These are phyloP conservation scores for Dyspetes luteomarginatus DNA, from an alignment of 2,888 invertebrate genomes.

Conservation along the genomic window DNA sequence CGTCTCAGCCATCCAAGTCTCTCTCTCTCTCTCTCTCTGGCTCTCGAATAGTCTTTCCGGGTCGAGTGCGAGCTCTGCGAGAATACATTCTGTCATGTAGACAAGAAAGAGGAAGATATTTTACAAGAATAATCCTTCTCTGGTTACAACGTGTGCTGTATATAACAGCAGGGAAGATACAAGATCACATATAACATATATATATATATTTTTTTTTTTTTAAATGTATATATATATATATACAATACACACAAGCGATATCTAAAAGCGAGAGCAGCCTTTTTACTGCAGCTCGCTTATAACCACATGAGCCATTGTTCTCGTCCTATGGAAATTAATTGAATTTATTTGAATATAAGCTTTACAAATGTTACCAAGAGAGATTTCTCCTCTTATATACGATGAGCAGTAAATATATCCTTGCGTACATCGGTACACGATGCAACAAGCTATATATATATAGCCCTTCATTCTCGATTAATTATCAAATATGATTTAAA, in stretches of 20 bases:
- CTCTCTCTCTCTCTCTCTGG: conserved; percentile 44
- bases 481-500: conserved; percentile 14
- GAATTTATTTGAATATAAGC: conserved; percentile 82
- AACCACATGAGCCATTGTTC: conserved; percentile 78
- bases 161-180: conserved; percentile 36
- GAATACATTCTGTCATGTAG: conserved; percentile 31
- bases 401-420: conserved; percentile 13
- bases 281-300: conserved; percentile 35
- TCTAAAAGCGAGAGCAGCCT: conserved; percentile 35
- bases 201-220: no score
- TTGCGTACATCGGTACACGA: conserved; percentile 23
- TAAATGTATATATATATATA: conserved; percentile 32
- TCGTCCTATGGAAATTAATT: conserved; percentile 83
- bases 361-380: conserved; percentile 58
- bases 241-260: conserved; percentile 28
- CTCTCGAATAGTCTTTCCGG: conserved; percentile 27
- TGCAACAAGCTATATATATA: not conserved
- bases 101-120: conserved; percentile 52
- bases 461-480: conserved; percentile 20
- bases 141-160: conserved; percentile 55
- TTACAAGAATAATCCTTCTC: conserved; percentile 61
- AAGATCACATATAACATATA: conserved; percentile 6
- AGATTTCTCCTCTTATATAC: conserved; percentile 48
- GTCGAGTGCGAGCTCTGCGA: conserved; percentile 47
- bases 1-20: conserved; percentile 60